These are phyloP conservation scores for Chymomyza procnemis DNA, from an alignment of 2,888 invertebrate species.

Conservation along the genomic window DNA sequence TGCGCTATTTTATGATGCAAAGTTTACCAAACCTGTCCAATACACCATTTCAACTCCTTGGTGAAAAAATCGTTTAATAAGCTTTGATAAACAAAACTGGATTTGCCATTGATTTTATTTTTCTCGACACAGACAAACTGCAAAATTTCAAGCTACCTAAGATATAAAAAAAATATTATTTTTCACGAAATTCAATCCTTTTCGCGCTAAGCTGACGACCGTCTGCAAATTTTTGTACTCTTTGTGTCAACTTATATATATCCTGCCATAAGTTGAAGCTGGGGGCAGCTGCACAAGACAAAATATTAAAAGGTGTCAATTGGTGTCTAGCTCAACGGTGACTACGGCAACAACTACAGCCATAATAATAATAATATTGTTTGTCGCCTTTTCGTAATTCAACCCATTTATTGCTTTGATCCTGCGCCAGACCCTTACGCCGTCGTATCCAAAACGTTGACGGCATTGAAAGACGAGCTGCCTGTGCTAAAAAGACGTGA, in stretches of 20 bases:
- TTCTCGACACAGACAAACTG: conserved; percentile 8
- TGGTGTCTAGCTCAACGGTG: conserved; percentile 43
- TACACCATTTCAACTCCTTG: conserved; percentile 44
- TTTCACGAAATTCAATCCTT: conserved; percentile 65
- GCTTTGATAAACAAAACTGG: conserved; percentile 3
- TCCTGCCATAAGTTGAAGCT: conserved; percentile 20
- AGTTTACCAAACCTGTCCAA: too few relatives aligned
- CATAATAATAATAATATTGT: conserved; percentile 16
- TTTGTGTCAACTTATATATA: conserved; percentile 26
- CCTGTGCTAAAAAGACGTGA: conserved; percentile 68
- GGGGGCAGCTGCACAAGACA: background rate
- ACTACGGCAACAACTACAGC: conserved; percentile 18
- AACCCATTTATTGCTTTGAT: conserved; percentile 23
- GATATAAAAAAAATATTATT: conserved; percentile 43
- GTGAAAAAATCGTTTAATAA: too few relatives aligned
- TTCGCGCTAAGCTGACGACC: conserved; percentile 49
- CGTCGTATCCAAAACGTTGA: conserved; percentile 1
- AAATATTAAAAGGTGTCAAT: conserved; percentile 63
- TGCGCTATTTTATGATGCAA: too few relatives aligned
- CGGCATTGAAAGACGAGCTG: conserved; percentile 47
- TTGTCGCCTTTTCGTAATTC: conserved; percentile 20
- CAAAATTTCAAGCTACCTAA: conserved; percentile 56
- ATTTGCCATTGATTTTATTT: conserved; percentile 59
- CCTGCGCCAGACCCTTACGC: conserved; percentile 3
- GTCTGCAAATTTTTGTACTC: conserved; percentile 12